A percentile compares a stretch with the other conserved stretches of the same genome.
Evolutionary conservation across 2,797 vertebrate species (phyloP).

Genomic region (Sebastes cheni): DNA sequence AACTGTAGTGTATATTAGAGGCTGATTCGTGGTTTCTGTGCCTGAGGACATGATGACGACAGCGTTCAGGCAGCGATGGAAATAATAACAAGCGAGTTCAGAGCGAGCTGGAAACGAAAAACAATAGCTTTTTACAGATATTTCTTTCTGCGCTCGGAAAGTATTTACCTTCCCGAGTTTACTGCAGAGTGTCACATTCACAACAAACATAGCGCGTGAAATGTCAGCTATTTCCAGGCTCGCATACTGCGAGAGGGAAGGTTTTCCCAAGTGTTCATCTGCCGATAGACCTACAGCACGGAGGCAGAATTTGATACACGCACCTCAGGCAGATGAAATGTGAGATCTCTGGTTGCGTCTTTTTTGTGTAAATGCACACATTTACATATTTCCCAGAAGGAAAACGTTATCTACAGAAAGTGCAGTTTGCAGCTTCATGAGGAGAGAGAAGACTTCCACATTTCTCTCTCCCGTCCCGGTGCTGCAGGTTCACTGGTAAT

Average conservation of each 20-base stretch:
- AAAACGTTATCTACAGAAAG: conserved; percentile 17
- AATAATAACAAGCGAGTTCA: conserved; percentile 23
- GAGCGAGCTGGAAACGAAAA: conserved; percentile 3
- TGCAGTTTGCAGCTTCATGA: conserved; percentile 11
- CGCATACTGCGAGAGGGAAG: not conserved
- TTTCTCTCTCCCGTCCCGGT: not conserved
- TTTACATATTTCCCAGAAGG: conserved; percentile 58
- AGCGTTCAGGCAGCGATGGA: conserved; percentile 24
- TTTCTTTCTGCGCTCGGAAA: conserved; percentile 5
- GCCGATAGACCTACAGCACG: conserved; percentile 11
- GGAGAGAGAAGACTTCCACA: conserved; percentile 5
- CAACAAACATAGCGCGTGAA: conserved; percentile 19
- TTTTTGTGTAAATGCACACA: conserved; percentile 21
- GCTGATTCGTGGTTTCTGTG: conserved; percentile 1
- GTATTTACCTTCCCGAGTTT: conserved; percentile 43
- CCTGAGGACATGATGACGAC: conserved; percentile 36
- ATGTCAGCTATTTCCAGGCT: conserved; percentile 22
- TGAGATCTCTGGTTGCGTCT: conserved; percentile 8
- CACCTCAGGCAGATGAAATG: conserved; percentile 38
- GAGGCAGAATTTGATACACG: conserved; percentile 10
- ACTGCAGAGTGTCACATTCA: conserved; percentile 23
- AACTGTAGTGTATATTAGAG: conserved; percentile 38
- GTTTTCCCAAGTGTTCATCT: conserved; percentile 23
- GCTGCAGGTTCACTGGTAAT: conserved; percentile 14
- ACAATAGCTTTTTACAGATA: conserved; percentile 9